Evolutionary conservation across 2,888 invertebrate species (phyloP).

Genomic region (Ditula angustiorana): DNA sequence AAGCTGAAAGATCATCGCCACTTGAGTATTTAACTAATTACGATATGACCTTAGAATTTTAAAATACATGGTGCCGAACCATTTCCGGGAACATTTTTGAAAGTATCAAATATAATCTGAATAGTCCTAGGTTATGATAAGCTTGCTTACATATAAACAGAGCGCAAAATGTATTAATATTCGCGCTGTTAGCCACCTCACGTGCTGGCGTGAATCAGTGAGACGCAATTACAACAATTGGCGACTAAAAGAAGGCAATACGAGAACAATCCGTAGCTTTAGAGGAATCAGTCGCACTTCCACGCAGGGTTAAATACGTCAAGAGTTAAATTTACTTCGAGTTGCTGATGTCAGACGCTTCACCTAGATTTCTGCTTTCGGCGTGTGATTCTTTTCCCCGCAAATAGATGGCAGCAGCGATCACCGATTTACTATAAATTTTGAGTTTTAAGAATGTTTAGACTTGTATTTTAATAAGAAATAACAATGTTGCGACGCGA

Average conservation of each 20-base stretch:
- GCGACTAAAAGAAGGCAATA: conserved; percentile 51
- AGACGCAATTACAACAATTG: conserved; percentile 49
- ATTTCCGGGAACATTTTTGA: neutral
- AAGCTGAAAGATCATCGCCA: neutral
- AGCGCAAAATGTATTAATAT: conserved; percentile 36
- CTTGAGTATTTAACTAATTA: too few species aligned
- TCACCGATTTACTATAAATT: conserved; percentile 34
- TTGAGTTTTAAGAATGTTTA: neutral
- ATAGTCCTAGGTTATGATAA: neutral
- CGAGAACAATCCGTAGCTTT: conserved; percentile 67
- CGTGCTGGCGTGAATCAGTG: conserved; percentile 36
- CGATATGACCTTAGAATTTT: neutral
- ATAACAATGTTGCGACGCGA: conserved; percentile 4
- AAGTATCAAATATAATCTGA: neutral
- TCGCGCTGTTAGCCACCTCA: conserved; percentile 24
- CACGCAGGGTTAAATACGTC: conserved; percentile 67
- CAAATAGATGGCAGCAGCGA: conserved; percentile 75
- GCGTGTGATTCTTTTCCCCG: conserved; percentile 64
- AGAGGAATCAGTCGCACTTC: conserved; percentile 57
- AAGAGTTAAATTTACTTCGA: conserved; percentile 81
- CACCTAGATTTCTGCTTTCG: conserved; percentile 79
- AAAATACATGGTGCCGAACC: neutral
- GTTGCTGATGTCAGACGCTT: conserved; percentile 82
- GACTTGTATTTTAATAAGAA: neutral
- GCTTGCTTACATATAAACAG: conserved; percentile 36